Evolutionary conservation across 2,797 vertebrate genomes (phyloP).

Genomic region (Platyrinchus mystaceus): DNA sequence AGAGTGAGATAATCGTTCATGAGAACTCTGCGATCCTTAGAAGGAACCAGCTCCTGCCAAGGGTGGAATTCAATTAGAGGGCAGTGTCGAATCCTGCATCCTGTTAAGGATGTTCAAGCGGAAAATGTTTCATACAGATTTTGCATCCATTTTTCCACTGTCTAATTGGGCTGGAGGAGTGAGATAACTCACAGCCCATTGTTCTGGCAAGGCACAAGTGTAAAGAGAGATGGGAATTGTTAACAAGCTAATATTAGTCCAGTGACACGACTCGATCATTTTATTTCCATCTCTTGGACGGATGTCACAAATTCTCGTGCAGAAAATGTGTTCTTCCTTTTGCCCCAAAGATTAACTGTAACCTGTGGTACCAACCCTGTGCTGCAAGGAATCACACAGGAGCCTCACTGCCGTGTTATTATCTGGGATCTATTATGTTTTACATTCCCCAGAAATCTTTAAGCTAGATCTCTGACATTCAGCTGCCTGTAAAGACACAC

Average conservation of each 20-base stretch:
- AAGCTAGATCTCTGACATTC: conserved; percentile 90
- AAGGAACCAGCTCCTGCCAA: conserved; percentile 63
- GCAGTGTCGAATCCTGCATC: not conserved
- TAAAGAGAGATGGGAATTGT: conserved; percentile 59
- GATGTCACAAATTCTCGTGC: conserved; percentile 48
- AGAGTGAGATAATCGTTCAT: conserved; percentile 60
- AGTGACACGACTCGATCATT: conserved; percentile 54
- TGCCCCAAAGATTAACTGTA: conserved; percentile 72
- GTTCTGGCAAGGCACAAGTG: conserved; percentile 64
- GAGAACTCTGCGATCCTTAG: conserved; percentile 62
- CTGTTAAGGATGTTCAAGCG: conserved; percentile 10
- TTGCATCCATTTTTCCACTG: conserved; percentile 60
- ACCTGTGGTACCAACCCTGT: conserved; percentile 69
- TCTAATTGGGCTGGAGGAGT: conserved; percentile 67
- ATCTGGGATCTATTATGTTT: conserved; percentile 89
- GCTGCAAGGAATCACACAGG: conserved; percentile 77
- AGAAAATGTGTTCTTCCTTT: conserved; percentile 59
- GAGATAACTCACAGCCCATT: conserved; percentile 63
- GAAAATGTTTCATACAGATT: conserved; percentile 50
- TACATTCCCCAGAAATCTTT: conserved; percentile 93
- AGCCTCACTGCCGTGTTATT: conserved; percentile 87
- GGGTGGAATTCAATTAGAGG: conserved; percentile 65
- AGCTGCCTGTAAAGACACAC: conserved; percentile 87
- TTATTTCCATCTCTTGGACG: conserved; percentile 60
- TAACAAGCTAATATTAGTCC: conserved; percentile 63